Base-by-base conservation (phyloP, 37 sponge, comb jelly and placozoan genomes). In the Mnemiopsis leidyi region DNA sequence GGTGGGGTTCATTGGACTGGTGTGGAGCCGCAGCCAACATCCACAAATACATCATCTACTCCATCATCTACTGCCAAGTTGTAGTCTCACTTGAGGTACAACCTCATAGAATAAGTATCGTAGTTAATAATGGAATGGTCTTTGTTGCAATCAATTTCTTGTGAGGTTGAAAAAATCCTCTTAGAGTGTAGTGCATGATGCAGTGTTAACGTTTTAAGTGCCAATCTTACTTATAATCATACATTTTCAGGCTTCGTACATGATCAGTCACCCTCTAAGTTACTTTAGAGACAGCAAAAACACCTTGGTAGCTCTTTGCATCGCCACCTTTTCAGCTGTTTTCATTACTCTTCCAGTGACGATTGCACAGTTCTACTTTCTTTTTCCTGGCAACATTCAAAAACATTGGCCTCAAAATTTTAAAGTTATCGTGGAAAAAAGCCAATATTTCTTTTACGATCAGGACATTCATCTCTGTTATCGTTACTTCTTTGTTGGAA, bases 11-110 rank as follows among this genome's bases (percentile, higher is more conserved):
- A 1, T 20, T 77, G 36, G 79, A 77, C 79, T 77, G 79, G 79
- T 77, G 79, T 34, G 79, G 79, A 1, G 32, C 79, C 33, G 79
- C 32, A 34, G 79, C 79, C 26, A 26, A 31, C 35, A 16, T 77
- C 36, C 79, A 77, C 79, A 77, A 77, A 36, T 77, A 77, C 79
- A 77, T 77, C 79, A 36, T 77, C 35, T 77, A 77, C 79, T 33
- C 36, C 79, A 77, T 77, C 36, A 77, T 77, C 35, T 77, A 77
- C 79, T 77, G 79, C 79, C 79, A 77, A 32, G 32, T 77, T 77
- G 79, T 77, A 32, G 79, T 77, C 7, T 77, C 79, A 2, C 9
- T 77, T 18, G 79, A 77, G 79, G 79, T 69, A 25, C n/a, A n/a
- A n/a, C n/a, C n/a, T n/a, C n/a, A n/a, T n/a, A n/a, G n/a, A n/a